Evolutionary conservation across 2,797 vertebrate genomes (phyloP).

Genomic region (Aldrovandia affinis): DNA sequence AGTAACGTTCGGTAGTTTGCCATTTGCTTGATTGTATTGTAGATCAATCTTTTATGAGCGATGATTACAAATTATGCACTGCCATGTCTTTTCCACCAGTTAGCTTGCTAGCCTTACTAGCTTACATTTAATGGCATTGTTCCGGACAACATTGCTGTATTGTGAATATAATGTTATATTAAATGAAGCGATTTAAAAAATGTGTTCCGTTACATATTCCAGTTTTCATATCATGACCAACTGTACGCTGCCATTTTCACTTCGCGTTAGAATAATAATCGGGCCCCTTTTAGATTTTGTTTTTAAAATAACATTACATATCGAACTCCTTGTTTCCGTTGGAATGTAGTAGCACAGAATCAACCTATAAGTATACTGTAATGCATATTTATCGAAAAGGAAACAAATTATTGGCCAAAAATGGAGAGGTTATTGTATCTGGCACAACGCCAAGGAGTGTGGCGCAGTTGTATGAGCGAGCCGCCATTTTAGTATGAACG

Average conservation of each 20-base stretch:
- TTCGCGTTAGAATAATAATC: neutral
- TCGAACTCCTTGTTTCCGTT: neutral
- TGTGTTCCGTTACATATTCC: neutral
- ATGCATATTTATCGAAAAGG: neutral
- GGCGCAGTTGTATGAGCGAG: conserved; percentile 27
- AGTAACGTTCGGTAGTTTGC: no score
- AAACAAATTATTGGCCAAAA: neutral
- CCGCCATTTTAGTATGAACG: conserved; percentile 30
- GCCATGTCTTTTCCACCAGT: no score
- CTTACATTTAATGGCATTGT: neutral
- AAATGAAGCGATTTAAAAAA: neutral
- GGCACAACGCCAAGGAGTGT: conserved; percentile 31
- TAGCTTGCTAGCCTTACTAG: no score
- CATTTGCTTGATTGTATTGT: no score
- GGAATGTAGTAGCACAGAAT: neutral
- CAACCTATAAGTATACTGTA: neutral
- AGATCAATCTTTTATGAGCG: no score
- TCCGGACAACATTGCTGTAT: neutral
- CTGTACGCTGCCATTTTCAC: neutral
- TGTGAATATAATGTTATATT: neutral
- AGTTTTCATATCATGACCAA: neutral
- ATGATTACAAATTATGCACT: no score
- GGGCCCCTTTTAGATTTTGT: neutral
- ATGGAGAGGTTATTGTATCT: neutral
- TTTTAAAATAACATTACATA: neutral